Evolutionary conservation across 2,888 invertebrate species (phyloP).

Genomic region (Phlogophora meticulosa): DNA sequence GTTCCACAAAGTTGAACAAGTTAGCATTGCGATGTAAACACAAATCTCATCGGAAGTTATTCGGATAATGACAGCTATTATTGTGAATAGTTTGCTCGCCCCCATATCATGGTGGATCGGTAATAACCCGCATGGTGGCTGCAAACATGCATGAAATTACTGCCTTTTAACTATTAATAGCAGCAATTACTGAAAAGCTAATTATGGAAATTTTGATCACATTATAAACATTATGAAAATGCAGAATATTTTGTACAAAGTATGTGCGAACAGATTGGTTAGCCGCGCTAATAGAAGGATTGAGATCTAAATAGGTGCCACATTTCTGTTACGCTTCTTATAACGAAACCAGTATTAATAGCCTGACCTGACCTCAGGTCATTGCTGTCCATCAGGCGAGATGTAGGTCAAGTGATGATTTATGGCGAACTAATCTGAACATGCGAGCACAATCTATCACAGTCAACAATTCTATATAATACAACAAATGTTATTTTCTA

Average conservation of each 20-base stretch:
- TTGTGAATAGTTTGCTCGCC: constrained; percentile 43
- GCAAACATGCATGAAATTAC: constrained; percentile 45
- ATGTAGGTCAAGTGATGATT: too few relatives aligned
- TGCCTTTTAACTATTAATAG: constrained; percentile 44
- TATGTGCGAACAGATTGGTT: not conserved
- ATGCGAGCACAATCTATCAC: too few relatives aligned
- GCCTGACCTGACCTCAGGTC: not conserved
- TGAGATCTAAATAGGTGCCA: not conserved
- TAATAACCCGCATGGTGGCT: constrained; percentile 55
- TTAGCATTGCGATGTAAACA: constrained; percentile 31
- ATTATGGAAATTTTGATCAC: constrained; percentile 33
- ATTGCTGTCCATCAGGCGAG: too few relatives aligned
- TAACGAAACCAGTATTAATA: not conserved
- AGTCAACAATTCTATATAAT: too few relatives aligned
- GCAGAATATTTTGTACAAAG: not conserved
- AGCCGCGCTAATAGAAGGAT: not conserved
- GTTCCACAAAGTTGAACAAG: constrained; percentile 11
- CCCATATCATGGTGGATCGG: constrained; percentile 40
- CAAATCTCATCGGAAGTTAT: constrained; percentile 58
- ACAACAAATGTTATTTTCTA: not conserved
- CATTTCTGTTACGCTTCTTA: not conserved
- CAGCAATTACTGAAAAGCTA: constrained; percentile 37
- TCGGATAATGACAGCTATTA: constrained; percentile 49
- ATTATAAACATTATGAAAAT: constrained; percentile 9
- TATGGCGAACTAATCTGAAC: too few relatives aligned